Evolutionary conservation across 2,888 invertebrate genomes (phyloP), one percentile per base, ranked within the genome.

Genomic region (Spatulosminthurus flaviceps): DNA sequence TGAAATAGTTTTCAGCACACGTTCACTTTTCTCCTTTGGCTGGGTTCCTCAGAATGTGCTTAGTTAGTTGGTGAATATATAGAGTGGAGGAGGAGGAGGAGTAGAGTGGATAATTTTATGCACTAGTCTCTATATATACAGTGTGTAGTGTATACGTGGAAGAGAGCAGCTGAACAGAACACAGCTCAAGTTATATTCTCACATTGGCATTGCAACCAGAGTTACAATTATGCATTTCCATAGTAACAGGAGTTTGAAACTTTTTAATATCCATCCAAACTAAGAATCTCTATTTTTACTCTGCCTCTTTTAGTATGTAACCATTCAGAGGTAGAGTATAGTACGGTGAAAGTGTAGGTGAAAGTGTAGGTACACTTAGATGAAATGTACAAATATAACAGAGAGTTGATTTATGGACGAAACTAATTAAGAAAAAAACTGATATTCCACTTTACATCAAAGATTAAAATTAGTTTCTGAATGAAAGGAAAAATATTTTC

Each of bases 1-100:
- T 81, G 81, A 81, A 81, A 77, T 81, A 81, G 81, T 81, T 81
- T 60, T 73, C 79, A 51, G 72, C 76, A 81, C 79, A 77, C 79
- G 79, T 67, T 79, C 71, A 72, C 42, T 42, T 21, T 72, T n/a
- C 16, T 41, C n/a, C n/a, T n/a, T n/a, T n/a, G n/a, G n/a, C n/a
- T 22, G 26, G 64, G 26, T 26, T 13, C 11, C 22, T 9, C 22
- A 64, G 21, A 22, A 64, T 26, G 21, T 1, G 21, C 60, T 19
- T 5, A 13, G 61, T 61, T 19, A 21, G 61, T 61, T 19, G 19
- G 61, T n/a, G 61, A 21, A 22, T 61, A 22, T 61, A 7, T 61
- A 7, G n/a, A n/a, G n/a, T n/a, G n/a, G n/a, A n/a, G n/a, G n/a
- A n/a, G n/a, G n/a, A n/a, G n/a, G n/a, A n/a, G n/a, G n/a, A n/a